These are phyloP conservation scores for Cryptocephalus primarius DNA, from an alignment of 2,888 invertebrate genomes.

Conservation along the genomic window DNA sequence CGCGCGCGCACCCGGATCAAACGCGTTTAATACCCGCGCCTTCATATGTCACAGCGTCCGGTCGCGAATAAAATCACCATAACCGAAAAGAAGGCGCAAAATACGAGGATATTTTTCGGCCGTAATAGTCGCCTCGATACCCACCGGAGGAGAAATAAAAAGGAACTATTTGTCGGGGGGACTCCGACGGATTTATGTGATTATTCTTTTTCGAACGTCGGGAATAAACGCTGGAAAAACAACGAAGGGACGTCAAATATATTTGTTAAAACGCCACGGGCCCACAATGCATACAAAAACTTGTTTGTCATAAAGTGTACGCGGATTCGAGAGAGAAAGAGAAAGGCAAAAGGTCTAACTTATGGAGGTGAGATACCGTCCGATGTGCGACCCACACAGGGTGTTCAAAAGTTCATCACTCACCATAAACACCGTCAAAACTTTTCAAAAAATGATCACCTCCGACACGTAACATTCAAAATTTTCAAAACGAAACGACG, in stretches of 20 bases:
- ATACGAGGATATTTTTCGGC: neutral
- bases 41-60: too few species aligned
- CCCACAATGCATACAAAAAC: constrained; percentile 12
- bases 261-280: constrained; percentile 10
- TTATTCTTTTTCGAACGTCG: neutral
- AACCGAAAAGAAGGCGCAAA: neutral
- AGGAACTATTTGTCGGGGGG: neutral
- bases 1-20: too few species aligned
- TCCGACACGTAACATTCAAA: too few species aligned
- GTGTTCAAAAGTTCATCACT: too few species aligned
- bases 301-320: constrained; percentile 12
- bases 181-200: neutral
- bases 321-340: neutral
- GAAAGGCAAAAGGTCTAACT: too few species aligned
- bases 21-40: too few species aligned
- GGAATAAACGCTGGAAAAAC: constrained; percentile 2
- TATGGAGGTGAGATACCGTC: too few species aligned
- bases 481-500: too few species aligned
- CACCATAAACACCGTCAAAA: too few species aligned
- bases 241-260: constrained; percentile 12
- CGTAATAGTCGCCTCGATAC: neutral
- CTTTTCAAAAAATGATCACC: too few species aligned
- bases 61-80: neutral
- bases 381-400: too few species aligned
- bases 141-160: neutral